These are phyloP conservation scores for Botia almorhae DNA, from an alignment of 2,797 vertebrate species.

Conservation along the genomic window DNA sequence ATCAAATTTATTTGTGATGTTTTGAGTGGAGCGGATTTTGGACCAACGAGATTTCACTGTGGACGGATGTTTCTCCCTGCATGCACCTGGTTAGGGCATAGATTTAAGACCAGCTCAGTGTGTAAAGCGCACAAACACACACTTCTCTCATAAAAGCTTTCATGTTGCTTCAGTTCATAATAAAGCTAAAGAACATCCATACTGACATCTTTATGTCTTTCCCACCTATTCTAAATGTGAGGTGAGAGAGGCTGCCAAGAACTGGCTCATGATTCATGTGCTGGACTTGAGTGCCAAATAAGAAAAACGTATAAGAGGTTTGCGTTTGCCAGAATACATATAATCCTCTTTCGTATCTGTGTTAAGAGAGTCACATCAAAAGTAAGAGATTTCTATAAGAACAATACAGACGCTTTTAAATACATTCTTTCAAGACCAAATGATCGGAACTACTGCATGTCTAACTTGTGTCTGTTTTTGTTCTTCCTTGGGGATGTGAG, in stretches of 20 bases:
- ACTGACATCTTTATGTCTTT: conserved; percentile 52
- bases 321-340: conserved; percentile 46
- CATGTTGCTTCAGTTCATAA: conserved; percentile 34
- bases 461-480: no score
- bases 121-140: conserved; percentile 11
- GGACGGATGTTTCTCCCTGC: no score
- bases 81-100: no score
- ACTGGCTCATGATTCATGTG: conserved; percentile 41
- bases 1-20: no score
- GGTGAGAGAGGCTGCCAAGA: conserved; percentile 45
- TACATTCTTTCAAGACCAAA: no score
- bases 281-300: conserved; percentile 16
- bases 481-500: no score
- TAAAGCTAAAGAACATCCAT: conserved; percentile 31
- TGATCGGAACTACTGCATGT: no score
- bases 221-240: conserved; percentile 41
- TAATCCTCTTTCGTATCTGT: conserved; percentile 31
- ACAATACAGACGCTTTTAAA: no score
- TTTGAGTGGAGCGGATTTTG: no score
- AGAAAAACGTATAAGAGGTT: conserved; percentile 39
- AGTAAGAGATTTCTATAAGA: no score
- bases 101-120: no score
- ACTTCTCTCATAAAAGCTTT: conserved; percentile 14
- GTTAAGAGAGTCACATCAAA: conserved; percentile 29
- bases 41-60: no score